Percentiles rank a stretch among this genome's conserved stretches.
Evolutionary conservation across 2,888 invertebrate genomes (phyloP).

Genomic region (Stenotaenia linearis): DNA sequence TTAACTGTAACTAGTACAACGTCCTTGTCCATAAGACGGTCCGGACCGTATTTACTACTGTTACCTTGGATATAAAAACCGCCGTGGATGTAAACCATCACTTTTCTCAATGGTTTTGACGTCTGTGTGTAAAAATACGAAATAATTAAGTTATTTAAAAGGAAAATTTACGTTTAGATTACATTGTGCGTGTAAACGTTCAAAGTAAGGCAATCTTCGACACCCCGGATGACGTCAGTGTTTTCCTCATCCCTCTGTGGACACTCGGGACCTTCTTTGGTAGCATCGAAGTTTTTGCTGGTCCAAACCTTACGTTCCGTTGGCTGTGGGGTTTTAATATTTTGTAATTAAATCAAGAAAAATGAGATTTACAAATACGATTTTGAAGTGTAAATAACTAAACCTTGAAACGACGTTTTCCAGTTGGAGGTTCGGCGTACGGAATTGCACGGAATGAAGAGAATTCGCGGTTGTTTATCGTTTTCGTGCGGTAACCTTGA

Average conservation of each 20-base stretch:
- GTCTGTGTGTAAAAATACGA: too few relatives aligned
- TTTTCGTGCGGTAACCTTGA: not conserved
- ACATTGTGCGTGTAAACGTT: conserved; percentile 21
- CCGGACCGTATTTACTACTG: not conserved
- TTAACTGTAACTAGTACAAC: conserved; percentile 29
- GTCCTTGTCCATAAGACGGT: conserved; percentile 4
- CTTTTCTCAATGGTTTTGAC: not conserved
- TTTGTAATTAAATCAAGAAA: too few relatives aligned
- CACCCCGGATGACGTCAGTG: not conserved
- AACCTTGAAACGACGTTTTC: conserved; percentile 28
- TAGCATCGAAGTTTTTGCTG: not conserved
- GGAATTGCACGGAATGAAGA: conserved; percentile 31
- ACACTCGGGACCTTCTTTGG: not conserved
- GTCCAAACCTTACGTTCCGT: not conserved
- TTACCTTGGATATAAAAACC: not conserved
- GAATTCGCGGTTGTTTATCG: conserved; percentile 8
- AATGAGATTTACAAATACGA: too few relatives aligned
- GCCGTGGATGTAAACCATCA: conserved; percentile 26
- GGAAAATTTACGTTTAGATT: too few relatives aligned
- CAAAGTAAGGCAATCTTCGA: conserved; percentile 30
- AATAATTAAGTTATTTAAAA: too few relatives aligned
- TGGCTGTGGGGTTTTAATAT: too few relatives aligned
- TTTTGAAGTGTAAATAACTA: too few relatives aligned
- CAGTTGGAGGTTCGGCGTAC: conserved; percentile 28
- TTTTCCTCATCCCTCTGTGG: not conserved